These are phyloP conservation scores for Eumeta japonica DNA, from an alignment of 1,140 invertebrate species.

Conservation along the genomic window DNA sequence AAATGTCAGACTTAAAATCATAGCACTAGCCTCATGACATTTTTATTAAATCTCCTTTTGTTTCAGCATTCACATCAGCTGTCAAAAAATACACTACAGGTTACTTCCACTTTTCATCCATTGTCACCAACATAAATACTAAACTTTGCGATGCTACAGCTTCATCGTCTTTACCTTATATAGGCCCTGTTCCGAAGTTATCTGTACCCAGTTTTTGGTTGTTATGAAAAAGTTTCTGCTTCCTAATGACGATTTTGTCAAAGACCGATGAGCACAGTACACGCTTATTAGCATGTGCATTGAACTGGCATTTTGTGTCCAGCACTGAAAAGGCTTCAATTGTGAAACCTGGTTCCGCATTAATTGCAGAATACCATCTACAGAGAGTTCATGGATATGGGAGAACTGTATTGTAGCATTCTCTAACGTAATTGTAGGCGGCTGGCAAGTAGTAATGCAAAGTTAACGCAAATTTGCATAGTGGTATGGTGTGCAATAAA, in stretches of 20 bases:
- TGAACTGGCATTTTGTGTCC: constrained; percentile 7
- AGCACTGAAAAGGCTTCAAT: constrained; percentile 7
- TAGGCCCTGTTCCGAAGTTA: constrained; percentile 8
- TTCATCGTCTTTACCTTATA: too few relatives aligned
- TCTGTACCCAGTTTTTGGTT: constrained; percentile 1
- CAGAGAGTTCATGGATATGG: constrained; percentile 7
- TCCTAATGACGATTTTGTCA: too few relatives aligned
- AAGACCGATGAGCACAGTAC: constrained; percentile 5
- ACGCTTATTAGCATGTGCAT: constrained; percentile 3
- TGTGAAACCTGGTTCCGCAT: constrained; percentile 13
- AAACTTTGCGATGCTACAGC: constrained; percentile 24
- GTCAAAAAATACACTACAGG: constrained; percentile 27
- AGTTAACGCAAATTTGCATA: constrained; percentile 10
- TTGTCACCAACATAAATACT: constrained; percentile 22
- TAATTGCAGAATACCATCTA: constrained; percentile 8
- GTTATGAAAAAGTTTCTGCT: too few relatives aligned
- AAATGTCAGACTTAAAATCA: constrained; percentile 16
- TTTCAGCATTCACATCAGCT: constrained; percentile 14
- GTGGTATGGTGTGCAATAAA: too few relatives aligned
- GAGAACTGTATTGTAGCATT: constrained; percentile 1
- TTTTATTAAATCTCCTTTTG: constrained; percentile 19
- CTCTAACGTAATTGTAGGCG: constrained; percentile 11
- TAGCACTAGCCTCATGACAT: constrained; percentile 16
- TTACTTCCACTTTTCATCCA: constrained; percentile 26
- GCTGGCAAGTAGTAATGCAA: constrained; percentile 11